Evolutionary conservation across 2,888 invertebrate species (phyloP).

Genomic region (Monopis laevigella): DNA sequence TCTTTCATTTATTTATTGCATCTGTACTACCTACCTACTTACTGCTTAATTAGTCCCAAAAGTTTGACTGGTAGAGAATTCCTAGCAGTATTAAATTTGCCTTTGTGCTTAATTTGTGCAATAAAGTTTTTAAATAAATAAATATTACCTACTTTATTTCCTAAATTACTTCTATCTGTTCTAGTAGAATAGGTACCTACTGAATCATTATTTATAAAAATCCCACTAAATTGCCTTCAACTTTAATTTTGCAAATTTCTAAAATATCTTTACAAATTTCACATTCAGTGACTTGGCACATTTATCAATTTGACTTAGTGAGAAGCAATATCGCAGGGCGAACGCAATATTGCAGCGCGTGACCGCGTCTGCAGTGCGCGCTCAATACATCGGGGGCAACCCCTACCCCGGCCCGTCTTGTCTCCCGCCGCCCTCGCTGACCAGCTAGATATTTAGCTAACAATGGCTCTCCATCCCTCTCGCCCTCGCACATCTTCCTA

Average conservation of each 20-base stretch:
- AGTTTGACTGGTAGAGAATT: too few relatives aligned
- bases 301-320: slow-evolving; percentile 19
- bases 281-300: background rate
- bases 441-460: slow-evolving; percentile 68
- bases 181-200: too few relatives aligned
- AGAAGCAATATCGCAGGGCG: slow-evolving; percentile 63
- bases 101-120: too few relatives aligned
- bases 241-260: background rate
- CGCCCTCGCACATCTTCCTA: slow-evolving; percentile 11
- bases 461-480: slow-evolving; percentile 34
- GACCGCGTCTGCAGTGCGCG: slow-evolving; percentile 68
- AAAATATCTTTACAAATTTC: background rate
- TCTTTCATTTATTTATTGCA: too few relatives aligned
- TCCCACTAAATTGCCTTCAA: background rate
- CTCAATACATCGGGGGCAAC: slow-evolving; percentile 63
- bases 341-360: slow-evolving; percentile 68
- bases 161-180: too few relatives aligned
- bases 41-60: too few relatives aligned
- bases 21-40: too few relatives aligned
- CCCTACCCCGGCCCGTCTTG: slow-evolving; percentile 29
- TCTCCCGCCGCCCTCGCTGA: slow-evolving; percentile 44
- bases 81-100: too few relatives aligned
- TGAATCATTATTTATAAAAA: too few relatives aligned
- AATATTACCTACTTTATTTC: too few relatives aligned
- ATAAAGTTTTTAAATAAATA: too few relatives aligned